Base-by-base conservation (phyloP, 2,888 invertebrate species). In the Metallyticus violacea region DNA sequence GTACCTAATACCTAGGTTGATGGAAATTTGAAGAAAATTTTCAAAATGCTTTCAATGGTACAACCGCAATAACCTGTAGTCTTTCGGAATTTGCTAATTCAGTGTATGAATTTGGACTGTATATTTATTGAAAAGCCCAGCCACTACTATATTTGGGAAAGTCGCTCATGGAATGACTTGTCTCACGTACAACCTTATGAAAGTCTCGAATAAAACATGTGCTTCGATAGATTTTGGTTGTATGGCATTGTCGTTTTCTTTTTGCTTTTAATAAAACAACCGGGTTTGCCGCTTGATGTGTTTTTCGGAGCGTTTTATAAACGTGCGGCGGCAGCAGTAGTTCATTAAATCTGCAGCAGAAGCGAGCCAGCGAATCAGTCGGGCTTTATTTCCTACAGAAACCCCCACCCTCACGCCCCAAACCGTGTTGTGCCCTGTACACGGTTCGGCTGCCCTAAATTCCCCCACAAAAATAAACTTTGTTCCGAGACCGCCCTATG, bases 381-480 rank as follows among this genome's bases (percentile, higher is more conserved):
- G n/a, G n/a, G n/a, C n/a, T n/a, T n/a, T n/a, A n/a, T n/a, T n/a
- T n/a, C n/a, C n/a, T n/a, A n/a, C 40, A 15, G 40, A 62, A 62
- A n/a, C 40, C 40, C 15, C 40, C 40, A 2, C 15, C 40, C 40
- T 6, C 40, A 62, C 9, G 22, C 40, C 40, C 5, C 40, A 62
- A 62, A 62, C 40, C 40, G 40, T 62, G 40, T 62, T 62, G 40
- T 62, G 40, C 40, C 40, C 62, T 76, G 82, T 82, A 77, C 77
- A 83, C 83, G 83, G 28, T 83, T 83, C 77, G 85, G 22, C 85
- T 85, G 85, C 62, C 85, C 80, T 81, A 85, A 85, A 81, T 85
- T 85, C 85, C 81, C 62, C 81, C 85, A 80, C 76, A 85, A 85
- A 85, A 85, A 85, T 81, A 85, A 85, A 85, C 85, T 76, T 77